A percentile compares a stretch with the other conserved stretches of the same genome.
phyloP scores from a whole-genome alignment of 2,113 vertebrate genomes.

The Petrocephalus microphthalmus region DNA sequence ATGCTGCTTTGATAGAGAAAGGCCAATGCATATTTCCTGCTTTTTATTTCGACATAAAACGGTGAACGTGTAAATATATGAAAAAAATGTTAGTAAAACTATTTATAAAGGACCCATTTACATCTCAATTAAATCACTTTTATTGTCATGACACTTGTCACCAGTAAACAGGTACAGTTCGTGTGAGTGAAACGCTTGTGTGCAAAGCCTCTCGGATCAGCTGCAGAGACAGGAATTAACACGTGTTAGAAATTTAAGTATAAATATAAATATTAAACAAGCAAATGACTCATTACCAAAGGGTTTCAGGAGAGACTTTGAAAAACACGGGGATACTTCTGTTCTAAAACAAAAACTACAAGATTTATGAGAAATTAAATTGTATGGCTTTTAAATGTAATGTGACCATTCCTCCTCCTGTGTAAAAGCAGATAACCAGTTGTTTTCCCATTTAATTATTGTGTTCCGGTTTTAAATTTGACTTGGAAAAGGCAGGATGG shows the following conservation, averaged over 20 bases:
- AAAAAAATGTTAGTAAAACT: not conserved
- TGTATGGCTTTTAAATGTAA: not conserved
- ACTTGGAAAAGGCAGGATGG: not conserved
- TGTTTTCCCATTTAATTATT: not conserved
- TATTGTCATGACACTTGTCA: too few relatives aligned
- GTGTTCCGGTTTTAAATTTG: not conserved
- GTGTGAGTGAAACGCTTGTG: too few relatives aligned
- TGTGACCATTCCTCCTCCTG: not conserved
- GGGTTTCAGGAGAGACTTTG: not conserved
- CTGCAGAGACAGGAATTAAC: too few relatives aligned
- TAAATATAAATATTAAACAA: not conserved
- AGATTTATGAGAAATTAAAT: not conserved
- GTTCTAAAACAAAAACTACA: not conserved
- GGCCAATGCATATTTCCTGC: not conserved
- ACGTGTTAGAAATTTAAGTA: too few relatives aligned
- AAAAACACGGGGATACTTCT: not conserved
- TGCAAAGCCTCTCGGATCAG: too few relatives aligned
- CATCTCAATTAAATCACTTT: not conserved
- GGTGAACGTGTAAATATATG: not conserved
- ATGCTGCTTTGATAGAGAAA: not conserved
- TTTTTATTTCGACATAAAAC: not conserved
- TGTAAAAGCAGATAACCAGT: not conserved
- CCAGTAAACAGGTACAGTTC: too few relatives aligned
- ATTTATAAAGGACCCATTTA: not conserved
- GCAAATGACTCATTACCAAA: not conserved